Conservation (phyloP, 1,140 invertebrate genomes). For the Ruditapes philippinarum region DNA sequence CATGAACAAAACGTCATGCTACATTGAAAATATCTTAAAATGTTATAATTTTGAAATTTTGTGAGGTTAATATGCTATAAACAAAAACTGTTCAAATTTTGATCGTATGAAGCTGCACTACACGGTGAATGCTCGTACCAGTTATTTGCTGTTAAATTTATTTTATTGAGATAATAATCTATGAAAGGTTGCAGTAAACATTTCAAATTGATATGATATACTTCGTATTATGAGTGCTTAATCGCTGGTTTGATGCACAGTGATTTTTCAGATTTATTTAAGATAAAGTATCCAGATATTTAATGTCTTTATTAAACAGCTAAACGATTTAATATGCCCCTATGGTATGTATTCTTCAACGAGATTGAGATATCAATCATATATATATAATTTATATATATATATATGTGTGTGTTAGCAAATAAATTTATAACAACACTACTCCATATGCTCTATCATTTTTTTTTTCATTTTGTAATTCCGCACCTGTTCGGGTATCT, state of each 20-base stretch:
- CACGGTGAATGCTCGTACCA: conserved; percentile 1
- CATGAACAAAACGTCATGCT: conserved; percentile 17
- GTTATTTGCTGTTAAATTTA: neutral
- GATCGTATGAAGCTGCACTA: neutral
- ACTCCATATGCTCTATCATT: neutral
- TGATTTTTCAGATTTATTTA: neutral
- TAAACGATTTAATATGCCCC: neutral
- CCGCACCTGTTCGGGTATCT: conserved; percentile 2
- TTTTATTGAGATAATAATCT: neutral
- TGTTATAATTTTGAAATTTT: conserved; percentile 14
- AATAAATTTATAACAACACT: neutral
- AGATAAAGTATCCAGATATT: neutral
- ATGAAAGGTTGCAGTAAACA: conserved; percentile 6
- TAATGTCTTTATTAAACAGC: conserved; percentile 24
- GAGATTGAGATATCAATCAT: neutral
- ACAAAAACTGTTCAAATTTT: neutral
- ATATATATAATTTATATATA: neutral
- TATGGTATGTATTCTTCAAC: neutral
- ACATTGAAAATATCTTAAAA: conserved; percentile 34
- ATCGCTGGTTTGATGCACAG: neutral
- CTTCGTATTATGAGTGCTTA: neutral
- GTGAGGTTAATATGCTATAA: neutral
- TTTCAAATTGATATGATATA: neutral
- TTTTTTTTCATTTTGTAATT: neutral
- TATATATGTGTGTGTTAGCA: neutral